Evolutionary conservation across 2,113 vertebrate genomes (phyloP).

Genomic region (Leucopternis melanops): DNA sequence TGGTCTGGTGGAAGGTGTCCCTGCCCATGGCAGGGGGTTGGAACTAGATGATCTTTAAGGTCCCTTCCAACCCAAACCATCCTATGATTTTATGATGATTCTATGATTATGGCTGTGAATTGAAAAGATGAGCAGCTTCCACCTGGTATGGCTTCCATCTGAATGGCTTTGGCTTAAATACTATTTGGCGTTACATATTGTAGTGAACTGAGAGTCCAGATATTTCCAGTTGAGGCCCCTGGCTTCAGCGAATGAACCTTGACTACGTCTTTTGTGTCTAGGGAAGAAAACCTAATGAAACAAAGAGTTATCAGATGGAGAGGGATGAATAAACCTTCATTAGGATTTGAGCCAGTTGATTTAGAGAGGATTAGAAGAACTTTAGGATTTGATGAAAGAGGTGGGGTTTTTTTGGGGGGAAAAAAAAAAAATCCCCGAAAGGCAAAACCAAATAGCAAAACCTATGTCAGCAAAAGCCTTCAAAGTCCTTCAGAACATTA

Average conservation of each 20-base stretch:
- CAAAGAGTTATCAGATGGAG: conserved; percentile 44
- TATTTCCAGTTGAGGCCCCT: not conserved
- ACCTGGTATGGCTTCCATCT: not conserved
- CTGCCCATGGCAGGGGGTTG: not conserved
- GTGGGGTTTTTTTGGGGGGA: not conserved
- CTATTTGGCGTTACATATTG: not conserved
- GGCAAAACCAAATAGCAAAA: conserved; percentile 2
- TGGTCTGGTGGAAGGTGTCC: rapidly evolving
- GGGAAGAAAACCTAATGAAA: conserved; percentile 28
- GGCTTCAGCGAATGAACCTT: not conserved
- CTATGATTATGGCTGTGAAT: not conserved
- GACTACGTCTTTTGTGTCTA: not conserved
- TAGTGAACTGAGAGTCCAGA: not conserved
- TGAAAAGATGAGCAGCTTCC: not conserved
- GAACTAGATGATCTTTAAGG: not conserved
- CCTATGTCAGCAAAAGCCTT: not conserved
- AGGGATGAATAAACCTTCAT: conserved; percentile 26
- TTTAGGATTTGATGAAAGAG: conserved; percentile 26
- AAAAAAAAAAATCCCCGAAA: not conserved
- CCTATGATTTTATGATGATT: not conserved
- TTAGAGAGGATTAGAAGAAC: conserved; percentile 41
- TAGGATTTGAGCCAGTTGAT: conserved; percentile 32
- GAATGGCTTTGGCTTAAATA: not conserved
- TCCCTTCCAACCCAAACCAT: not conserved
- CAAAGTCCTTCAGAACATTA: conserved; percentile 4